Evolutionary conservation across 2,113 vertebrate species (phyloP).

Genomic region (Vanacampus margaritifer): DNA sequence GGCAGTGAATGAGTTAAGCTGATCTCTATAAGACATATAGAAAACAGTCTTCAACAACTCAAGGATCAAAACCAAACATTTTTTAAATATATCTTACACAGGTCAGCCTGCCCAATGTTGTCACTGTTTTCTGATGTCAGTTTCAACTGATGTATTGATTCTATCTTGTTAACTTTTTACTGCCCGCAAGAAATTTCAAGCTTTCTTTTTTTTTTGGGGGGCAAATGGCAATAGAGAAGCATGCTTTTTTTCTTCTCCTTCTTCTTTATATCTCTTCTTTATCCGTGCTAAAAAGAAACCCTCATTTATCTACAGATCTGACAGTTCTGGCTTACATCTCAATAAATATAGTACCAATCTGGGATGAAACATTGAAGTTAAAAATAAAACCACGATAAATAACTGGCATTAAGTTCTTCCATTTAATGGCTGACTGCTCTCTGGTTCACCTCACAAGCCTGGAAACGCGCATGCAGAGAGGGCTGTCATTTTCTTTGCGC

Average conservation of each 20-base stretch:
- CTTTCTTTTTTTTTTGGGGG: no score
- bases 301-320: background rate
- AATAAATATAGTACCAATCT: background rate
- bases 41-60: no score
- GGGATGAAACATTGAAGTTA: background rate
- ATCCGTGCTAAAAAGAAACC: conserved; percentile 1
- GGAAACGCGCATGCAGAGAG: conserved; percentile 30
- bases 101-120: no score
- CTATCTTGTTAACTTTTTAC: no score
- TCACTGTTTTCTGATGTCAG: background rate
- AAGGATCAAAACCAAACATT: no score
- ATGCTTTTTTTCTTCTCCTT: conserved; percentile 26
- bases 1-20: no score
- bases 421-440: conserved; percentile 6
- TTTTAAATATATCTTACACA: no score
- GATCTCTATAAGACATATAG: no score
- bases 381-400: background rate
- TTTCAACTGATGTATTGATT: background rate
- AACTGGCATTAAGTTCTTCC: background rate
- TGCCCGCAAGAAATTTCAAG: background rate
- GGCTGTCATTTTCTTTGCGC: conserved; percentile 43
- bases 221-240: background rate
- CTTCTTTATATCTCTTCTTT: conserved; percentile 15
- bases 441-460: conserved; percentile 25
- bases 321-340: conserved; percentile 3